Evolutionary conservation across 2,797 vertebrate species (phyloP).

Genomic region (Sebastes miniatus): DNA sequence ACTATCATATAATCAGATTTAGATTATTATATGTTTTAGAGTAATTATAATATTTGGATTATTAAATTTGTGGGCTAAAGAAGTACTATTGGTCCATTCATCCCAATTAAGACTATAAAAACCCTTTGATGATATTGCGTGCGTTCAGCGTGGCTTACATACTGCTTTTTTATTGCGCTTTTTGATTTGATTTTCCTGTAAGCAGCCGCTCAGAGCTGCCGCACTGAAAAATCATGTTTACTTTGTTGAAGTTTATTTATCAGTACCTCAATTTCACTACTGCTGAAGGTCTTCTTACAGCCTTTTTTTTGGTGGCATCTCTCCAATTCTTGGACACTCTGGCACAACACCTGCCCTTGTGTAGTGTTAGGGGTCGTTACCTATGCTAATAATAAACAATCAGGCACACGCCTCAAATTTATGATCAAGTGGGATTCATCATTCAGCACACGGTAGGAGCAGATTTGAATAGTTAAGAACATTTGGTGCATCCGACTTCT

Average conservation of each 20-base stretch:
- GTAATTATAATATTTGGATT: too few relatives aligned
- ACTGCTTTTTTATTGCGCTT: too few relatives aligned
- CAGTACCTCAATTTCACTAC: neutral
- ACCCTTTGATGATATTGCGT: too few relatives aligned
- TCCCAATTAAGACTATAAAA: too few relatives aligned
- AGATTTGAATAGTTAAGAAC: neutral
- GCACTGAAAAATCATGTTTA: too few relatives aligned
- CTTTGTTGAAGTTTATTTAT: neutral
- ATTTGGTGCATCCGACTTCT: neutral
- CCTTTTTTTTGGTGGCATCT: neutral
- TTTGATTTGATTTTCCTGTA: too few relatives aligned
- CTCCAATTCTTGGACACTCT: neutral
- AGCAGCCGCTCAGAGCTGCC: rapidly evolving
- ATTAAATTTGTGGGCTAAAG: too few relatives aligned
- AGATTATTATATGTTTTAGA: too few relatives aligned
- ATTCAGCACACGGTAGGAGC: neutral
- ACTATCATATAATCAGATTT: too few relatives aligned
- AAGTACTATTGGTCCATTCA: too few relatives aligned
- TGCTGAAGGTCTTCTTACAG: neutral
- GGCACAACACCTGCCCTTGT: neutral
- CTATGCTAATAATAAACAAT: neutral
- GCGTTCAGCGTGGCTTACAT: too few relatives aligned
- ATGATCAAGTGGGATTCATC: neutral
- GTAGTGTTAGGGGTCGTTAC: neutral
- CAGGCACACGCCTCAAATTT: rapidly evolving